These are phyloP conservation scores for Hanleya hanleyi DNA, from an alignment of 2,888 invertebrate species.

Conservation along the genomic window DNA sequence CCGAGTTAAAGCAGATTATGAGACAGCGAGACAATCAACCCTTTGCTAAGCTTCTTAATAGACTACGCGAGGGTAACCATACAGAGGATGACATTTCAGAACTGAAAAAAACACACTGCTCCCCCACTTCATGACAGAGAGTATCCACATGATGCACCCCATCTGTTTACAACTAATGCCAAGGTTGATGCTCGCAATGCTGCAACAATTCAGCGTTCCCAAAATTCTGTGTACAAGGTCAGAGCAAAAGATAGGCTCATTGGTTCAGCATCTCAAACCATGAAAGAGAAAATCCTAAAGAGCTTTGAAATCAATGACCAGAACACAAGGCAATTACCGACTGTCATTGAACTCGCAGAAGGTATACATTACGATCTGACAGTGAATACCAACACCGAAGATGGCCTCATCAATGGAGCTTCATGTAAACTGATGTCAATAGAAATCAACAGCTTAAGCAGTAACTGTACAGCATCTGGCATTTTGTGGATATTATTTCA, in stretches of 20 bases:
- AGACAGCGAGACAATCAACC: conserved; percentile 35
- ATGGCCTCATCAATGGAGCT: conserved; percentile 45
- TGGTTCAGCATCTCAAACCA: conserved; percentile 11
- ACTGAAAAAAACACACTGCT: conserved; percentile 19
- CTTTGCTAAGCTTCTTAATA: conserved; percentile 44
- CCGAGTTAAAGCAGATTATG: conserved; percentile 41
- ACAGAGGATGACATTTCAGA: conserved; percentile 31
- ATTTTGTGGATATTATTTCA: conserved; percentile 26
- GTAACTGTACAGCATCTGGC: not conserved
- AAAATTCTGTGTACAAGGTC: conserved; percentile 15
- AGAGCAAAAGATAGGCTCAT: conserved; percentile 31
- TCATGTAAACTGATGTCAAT: conserved; percentile 11
- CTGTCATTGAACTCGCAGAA: conserved; percentile 16
- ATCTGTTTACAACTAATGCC: conserved; percentile 37
- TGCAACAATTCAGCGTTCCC: conserved; percentile 4
- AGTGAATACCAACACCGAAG: conserved; percentile 35
- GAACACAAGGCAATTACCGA: conserved; percentile 24
- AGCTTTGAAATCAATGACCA: conserved; percentile 6
- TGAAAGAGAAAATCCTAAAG: conserved; percentile 21
- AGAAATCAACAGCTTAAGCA: not conserved
- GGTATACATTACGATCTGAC: conserved; percentile 32
- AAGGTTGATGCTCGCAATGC: conserved; percentile 29
- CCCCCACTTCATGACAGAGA: not conserved
- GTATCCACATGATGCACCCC: conserved; percentile 26
- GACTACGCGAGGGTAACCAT: conserved; percentile 39